Evolutionary conservation across 2,888 invertebrate species (phyloP), one percentile per base, ranked within the genome.

Genomic region (Mylabris sibirica): DNA sequence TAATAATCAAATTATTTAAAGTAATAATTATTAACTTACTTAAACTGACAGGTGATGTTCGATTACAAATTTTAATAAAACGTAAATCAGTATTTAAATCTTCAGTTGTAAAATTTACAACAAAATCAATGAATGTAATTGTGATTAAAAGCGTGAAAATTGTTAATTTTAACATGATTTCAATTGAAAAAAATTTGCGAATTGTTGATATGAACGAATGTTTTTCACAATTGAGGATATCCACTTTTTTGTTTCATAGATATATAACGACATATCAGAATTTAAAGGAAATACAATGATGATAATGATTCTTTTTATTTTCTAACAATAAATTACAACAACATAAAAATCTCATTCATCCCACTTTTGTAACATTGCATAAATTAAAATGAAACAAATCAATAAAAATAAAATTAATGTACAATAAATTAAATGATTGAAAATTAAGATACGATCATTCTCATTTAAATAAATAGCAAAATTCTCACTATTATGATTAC

Each of bases 61-160:
- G 70, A 72, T 84, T 84, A 63, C 84, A 84, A 3, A 77, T 78
- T 71, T 79, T 79, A 57, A 84, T 82, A 63, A 78, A 82, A 30
- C 71, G 77, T 66, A 82, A 63, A 73, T 84, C 84, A 0, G 81
- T 81, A 17, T 76, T 73, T 2, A 81, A 68, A 53, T 81, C 78
- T 60, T 79, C 76, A 1, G 72, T 71, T 11, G 69, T 75, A 53
- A 76, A 75, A 59, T 30, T 63, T 11, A 44, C 26, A 24, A 62
- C 35, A 4, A 44, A 49, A 20, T 3, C 49, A 20, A 20, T 20
- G n/a, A n/a, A n/a, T 8, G n/a, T 3, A 38, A 38, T 38, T 14
- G 44, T 30, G 30, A 2, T 20, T 49, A 22, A 49, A 3, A 49
- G 1, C 3, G n/a, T 1, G 5, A 17, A n/a, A 38, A 38, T 38